Evolutionary conservation across 2,888 invertebrate species (phyloP), one percentile per base, ranked within the genome.

Genomic region (Dichetophora obliterata): DNA sequence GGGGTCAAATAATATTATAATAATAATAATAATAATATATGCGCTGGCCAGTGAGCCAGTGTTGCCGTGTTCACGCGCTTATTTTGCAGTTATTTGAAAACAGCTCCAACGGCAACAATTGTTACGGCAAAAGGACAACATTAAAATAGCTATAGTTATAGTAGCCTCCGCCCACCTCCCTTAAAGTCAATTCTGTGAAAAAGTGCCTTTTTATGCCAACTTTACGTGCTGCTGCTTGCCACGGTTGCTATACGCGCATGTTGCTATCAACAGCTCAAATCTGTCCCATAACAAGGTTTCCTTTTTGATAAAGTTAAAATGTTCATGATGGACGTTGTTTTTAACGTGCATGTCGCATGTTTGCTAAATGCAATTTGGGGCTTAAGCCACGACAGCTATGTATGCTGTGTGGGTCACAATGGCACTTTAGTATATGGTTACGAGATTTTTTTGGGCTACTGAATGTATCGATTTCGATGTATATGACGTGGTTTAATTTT

Each of bases 241-340:
- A 48, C n/a, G 31, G 16, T 68, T 11, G 14, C 16, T 4, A 16
- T 50, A 16, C 68, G 19, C 11, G 24, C 19, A 9, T 65, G 65
- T 34, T 48, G 50, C 68, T 68, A 71, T 43, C 54, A 57, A 27
- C 59, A 59, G 37, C 14, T 43, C n/a, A 71, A 57, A 71, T 71
- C 59, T 59, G 37, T 9, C 68, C 24, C 63, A 50, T 65, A 73
- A 65, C 73, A 65, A 73, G 73, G 73, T 34, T 73, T 73, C 9
- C 65, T 31, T 65, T 73, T 27, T 63, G 73, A 73, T 52, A 73
- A 57, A 31, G 16, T 59, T 71, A 37, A 71, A 71, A 71, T 59
- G 57, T 57, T 22, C 71, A 57, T 59, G 59, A 57, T 57, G 57
- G 22, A 59, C 22, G 71, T 43, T 22, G 14, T 22, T 57, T 22